These are phyloP conservation scores for Drosophila sordidapex DNA, from an alignment of 2,888 invertebrate species.

Conservation along the genomic window DNA sequence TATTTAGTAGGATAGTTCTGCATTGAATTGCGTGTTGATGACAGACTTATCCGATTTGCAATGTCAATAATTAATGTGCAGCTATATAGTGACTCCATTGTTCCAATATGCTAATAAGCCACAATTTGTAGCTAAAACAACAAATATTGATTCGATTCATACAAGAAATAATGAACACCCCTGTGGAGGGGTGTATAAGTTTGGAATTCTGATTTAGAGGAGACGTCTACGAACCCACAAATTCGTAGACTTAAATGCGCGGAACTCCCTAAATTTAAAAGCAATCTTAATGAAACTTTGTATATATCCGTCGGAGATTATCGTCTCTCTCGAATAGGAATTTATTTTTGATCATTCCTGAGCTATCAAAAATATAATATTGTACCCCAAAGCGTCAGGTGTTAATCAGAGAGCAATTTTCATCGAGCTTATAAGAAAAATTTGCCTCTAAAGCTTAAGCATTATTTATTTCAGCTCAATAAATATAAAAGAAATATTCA, in stretches of 20 bases:
- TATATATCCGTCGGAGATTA: neutral
- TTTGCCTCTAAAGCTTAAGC: no score
- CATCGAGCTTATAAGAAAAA: no score
- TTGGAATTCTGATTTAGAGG: neutral
- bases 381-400: no score
- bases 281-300: neutral
- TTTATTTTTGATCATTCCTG: no score
- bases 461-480: neutral
- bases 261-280: neutral
- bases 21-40: constrained; percentile 13
- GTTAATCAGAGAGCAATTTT: no score
- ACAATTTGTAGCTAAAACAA: neutral
- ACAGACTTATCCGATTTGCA: constrained; percentile 3
- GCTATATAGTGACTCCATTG: neutral
- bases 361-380: no score
- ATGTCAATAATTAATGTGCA: constrained; percentile 8
- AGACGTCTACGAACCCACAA: neutral
- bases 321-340: no score
- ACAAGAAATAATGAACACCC: neutral
- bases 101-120: constrained; percentile 1
- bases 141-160: neutral
- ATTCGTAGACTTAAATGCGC: neutral
- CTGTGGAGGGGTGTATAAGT: neutral
- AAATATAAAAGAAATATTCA: neutral
- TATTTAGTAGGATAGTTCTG: constrained; percentile 27